Base-by-base conservation (phyloP, 2,797 vertebrate species). In the Yasuhikotakia modesta region DNA sequence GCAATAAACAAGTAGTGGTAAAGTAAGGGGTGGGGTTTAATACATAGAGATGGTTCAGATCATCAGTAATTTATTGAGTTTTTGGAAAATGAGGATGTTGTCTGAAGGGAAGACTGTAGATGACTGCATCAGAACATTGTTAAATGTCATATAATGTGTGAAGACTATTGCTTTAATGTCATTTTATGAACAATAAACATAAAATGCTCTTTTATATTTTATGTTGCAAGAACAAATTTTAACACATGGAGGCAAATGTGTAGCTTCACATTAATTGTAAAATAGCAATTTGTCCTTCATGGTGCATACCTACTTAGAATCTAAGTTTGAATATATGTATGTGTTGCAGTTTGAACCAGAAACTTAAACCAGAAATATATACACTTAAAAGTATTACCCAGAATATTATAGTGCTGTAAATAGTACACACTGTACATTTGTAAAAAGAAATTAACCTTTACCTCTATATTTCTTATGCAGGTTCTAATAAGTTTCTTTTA, bases 1-100 rank as follows among this genome's bases (percentile, higher is more conserved):
- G 45, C 45, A 52, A 69, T 77, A 69, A 61, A 50, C 75, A 69
- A 14, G 17, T 21, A 17, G 0, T 50, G 35, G 45, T 67, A 32
- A 55, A 67, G 10, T 5, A 19, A 55, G 39, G 55, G 52, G 45
- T 24, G 3, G 66, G 66, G 19, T 61, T 70, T 69, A 61, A 70
- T 61, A 66, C 66, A 68, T 13, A 58, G 6, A 17, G 17, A 24
- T 58, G 52, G 13, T 21, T 58, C 39, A 50, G 65, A 68, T 10
- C 16, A 13, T 58, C 7, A 27, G 22, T 58, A n/a, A 57, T 63
- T 50, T 77, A 61, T 35, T 77, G 14, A 77, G 10, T 5, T 14
- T 19, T 14, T 30, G 66, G 65, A 55, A 24, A 30, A 46, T 17
- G 53, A 76, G 22, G 27, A 16, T 43, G 46, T 5, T 27, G 17